A percentile compares a stretch with the other conserved stretches of the same genome.
Conservation (phyloP, 2,113 vertebrate genomes). For the Ploceus nigricollis region DNA sequence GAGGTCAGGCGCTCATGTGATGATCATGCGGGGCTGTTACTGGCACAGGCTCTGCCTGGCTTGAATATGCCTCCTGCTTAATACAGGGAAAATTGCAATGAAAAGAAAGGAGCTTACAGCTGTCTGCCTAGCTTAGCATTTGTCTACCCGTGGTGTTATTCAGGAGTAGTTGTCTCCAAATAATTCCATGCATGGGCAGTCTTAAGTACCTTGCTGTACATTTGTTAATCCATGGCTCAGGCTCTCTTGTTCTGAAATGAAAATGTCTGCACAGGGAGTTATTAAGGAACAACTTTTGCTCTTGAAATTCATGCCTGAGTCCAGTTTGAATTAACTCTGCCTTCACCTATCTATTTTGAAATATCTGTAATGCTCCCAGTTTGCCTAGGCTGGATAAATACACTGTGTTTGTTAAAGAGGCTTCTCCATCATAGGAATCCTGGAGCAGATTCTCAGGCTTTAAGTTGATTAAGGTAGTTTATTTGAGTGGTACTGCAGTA, state of each 20-base stretch:
- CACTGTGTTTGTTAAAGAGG: neutral
- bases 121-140: constrained; percentile 1
- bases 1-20: constrained; percentile 6
- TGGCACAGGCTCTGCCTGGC: neutral
- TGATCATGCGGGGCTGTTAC: neutral
- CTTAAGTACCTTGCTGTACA: neutral
- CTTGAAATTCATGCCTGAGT: neutral
- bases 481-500: neutral
- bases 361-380: neutral
- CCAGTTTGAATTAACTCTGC: constrained; percentile 15
- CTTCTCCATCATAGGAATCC: neutral
- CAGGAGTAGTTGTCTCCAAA: neutral
- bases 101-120: constrained; percentile 17
- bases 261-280: neutral
- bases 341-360: neutral
- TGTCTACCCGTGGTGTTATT: neutral
- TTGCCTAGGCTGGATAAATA: neutral
- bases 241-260: neutral
- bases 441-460: neutral
- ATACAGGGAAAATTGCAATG: neutral
- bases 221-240: neutral
- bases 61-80: neutral
- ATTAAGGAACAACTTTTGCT: neutral
- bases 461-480: neutral
- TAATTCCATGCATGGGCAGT: neutral